Conservation (phyloP, 2,113 vertebrate species). For the Dipodomys spectabilis region DNA sequence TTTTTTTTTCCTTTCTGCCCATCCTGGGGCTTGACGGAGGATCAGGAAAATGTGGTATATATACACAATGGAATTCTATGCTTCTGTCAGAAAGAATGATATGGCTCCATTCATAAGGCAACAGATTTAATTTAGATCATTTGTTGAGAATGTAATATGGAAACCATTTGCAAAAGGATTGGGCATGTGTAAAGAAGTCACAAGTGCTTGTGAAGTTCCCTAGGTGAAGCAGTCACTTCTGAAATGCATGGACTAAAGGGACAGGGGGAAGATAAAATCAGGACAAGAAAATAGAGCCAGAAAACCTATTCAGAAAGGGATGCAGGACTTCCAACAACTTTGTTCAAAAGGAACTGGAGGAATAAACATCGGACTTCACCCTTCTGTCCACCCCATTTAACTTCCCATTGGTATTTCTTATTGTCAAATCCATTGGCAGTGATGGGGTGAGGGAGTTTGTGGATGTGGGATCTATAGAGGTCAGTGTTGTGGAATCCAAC, state of each 20-base stretch:
- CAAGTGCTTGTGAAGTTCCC: background rate
- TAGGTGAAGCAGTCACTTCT: background rate
- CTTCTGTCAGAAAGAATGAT: too few relatives aligned
- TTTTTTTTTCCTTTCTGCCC: too few relatives aligned
- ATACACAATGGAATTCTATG: too few relatives aligned
- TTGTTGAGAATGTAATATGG: background rate
- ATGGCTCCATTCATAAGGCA: background rate
- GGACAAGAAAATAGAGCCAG: background rate
- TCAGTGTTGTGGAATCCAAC: background rate
- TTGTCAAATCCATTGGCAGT: background rate
- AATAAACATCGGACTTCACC: background rate
- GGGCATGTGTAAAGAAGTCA: background rate
- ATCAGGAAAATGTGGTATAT: too few relatives aligned
- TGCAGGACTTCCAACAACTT: background rate
- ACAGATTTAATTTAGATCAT: background rate
- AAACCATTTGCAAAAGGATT: background rate
- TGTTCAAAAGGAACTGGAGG: background rate
- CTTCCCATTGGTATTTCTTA: background rate
- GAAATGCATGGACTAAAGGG: background rate
- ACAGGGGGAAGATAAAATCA: background rate
- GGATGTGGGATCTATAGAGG: too few relatives aligned
- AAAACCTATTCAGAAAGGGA: background rate
- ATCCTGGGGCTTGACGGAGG: too few relatives aligned
- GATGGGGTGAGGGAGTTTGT: background rate
- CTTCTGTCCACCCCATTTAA: background rate